Conservation (phyloP, 2,888 invertebrate species). For the Drosophila monieri region DNA sequence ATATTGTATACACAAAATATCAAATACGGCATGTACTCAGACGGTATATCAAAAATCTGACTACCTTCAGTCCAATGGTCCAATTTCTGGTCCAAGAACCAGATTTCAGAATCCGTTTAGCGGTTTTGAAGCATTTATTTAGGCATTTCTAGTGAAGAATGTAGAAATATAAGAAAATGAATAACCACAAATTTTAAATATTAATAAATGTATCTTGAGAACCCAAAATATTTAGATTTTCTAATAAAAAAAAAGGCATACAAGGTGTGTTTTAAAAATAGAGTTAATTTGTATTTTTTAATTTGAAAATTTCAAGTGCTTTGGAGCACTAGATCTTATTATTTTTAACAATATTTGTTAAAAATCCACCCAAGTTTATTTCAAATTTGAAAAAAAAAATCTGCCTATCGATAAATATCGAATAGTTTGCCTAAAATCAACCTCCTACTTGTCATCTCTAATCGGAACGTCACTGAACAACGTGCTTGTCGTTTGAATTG, state of each 20-base stretch:
- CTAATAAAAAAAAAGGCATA: not conserved
- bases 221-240: not conserved
- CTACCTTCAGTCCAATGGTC: not conserved
- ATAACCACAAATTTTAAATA: constrained; percentile 1
- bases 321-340: too few species aligned
- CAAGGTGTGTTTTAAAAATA: too few species aligned
- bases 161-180: not conserved
- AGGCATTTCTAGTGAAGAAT: constrained; percentile 3
- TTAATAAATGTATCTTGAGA: constrained; percentile 1
- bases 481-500: constrained; percentile 11
- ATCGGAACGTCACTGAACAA: constrained; percentile 14
- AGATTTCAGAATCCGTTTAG: not conserved
- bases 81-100: constrained; percentile 1
- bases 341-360: too few species aligned
- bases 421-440: not conserved
- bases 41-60: not conserved
- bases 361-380: not conserved
- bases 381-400: not conserved
- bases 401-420: constrained; percentile 2
- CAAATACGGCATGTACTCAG: not conserved
- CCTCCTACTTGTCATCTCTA: constrained; percentile 7
- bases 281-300: too few species aligned
- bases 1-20: not conserved
- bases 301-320: too few species aligned
- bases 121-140: constrained; percentile 7